Evolutionary conservation across 2,888 invertebrate species (phyloP).

Genomic region (Cheilosia scutellata): DNA sequence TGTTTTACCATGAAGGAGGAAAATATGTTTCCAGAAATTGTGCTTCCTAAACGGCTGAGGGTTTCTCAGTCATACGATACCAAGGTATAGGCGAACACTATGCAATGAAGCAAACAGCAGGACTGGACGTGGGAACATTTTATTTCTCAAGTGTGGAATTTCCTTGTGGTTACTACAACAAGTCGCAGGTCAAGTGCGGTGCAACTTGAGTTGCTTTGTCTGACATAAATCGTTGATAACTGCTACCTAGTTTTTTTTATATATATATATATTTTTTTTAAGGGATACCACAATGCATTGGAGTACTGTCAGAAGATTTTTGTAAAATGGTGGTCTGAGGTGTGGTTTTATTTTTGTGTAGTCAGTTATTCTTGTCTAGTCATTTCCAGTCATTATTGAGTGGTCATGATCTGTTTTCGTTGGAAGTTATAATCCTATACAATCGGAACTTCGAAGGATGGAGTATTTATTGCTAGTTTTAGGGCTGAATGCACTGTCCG

Average conservation of each 20-base stretch:
- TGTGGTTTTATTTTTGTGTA: background rate
- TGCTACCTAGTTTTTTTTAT: background rate
- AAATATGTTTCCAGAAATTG: background rate
- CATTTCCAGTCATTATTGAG: no score
- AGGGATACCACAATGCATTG: background rate
- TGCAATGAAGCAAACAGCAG: background rate
- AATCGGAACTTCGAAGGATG: no score
- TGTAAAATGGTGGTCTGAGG: background rate
- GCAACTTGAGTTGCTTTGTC: slow-evolving; percentile 9
- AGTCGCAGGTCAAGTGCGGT: background rate
- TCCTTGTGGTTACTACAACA: background rate
- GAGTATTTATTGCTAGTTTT: no score
- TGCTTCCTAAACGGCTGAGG: background rate
- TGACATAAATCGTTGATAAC: slow-evolving; percentile 9
- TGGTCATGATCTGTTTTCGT: no score
- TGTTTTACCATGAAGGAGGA: no score
- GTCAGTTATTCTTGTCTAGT: background rate
- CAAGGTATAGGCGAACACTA: background rate
- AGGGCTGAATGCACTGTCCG: no score
- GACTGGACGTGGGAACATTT: slow-evolving; percentile 5
- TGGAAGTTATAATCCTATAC: no score
- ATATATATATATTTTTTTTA: background rate
- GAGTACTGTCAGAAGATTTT: background rate
- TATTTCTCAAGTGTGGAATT: slow-evolving; percentile 2
- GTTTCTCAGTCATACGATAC: background rate